Evolutionary conservation across 2,888 invertebrate species (phyloP), one percentile per base, ranked within the genome.

Genomic region (Meliscaeva auricollis): DNA sequence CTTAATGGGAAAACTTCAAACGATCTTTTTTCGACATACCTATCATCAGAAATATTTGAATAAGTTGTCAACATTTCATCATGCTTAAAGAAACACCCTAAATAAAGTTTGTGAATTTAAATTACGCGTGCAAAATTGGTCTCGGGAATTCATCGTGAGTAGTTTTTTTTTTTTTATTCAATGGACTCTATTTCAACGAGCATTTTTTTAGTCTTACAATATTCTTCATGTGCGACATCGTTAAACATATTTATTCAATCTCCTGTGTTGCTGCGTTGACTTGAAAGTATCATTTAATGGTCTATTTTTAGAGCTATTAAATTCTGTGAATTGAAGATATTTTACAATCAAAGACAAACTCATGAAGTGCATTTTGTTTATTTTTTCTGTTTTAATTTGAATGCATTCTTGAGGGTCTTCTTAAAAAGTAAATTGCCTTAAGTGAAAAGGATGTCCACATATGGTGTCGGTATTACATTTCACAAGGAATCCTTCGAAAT

Each of bases 401-500:
- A 70, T 70, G 81, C 69, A 58, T 38, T 77, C 54, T 54, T 41
- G 50, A 74, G 83, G 64, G 46, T 73, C 64, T 46, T 38, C 13
- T 26, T 22, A 30, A 64, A 41, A 69, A 75, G 46, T 80, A 75
- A 60, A 75, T 80, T 80, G 69, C 77, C 66, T 69, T 56, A 60
- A 83, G 69, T 78, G 73, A 26, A 73, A 46, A 62, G 78, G 54
- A 78, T 78, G 83, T 82, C 41, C 72, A 79, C 83, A 83, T 78
- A 73, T 83, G 73, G 68, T 50, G 66, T 48, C 41, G 78, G 78
- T 83, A 30, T 83, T 41, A 32, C 62, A 56, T 83, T 78, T 54
- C 78, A 66, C 9, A 66, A 77, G 41, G 78, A 83, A 62, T 41
- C 50, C 48, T 46, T 77, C 38, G 32, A 13, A 48, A 35, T 52